A percentile compares a stretch with the other conserved stretches of the same genome.
phyloP scores from a whole-genome alignment of 2,113 vertebrate species.

The Ceyx cyanopectus region DNA sequence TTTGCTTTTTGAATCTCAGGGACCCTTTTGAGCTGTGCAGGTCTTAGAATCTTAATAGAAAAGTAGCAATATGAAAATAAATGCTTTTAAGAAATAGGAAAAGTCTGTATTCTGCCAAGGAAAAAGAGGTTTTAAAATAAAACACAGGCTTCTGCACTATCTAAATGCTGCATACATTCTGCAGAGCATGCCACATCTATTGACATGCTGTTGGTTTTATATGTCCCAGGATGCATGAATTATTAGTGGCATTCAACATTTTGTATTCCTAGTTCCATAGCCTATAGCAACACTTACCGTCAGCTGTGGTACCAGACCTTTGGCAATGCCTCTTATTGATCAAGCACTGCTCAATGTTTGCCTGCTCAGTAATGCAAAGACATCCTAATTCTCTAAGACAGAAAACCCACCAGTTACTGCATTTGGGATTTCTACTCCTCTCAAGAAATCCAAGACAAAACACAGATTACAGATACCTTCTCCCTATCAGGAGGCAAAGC shows the following conservation, averaged over 20 bases:
- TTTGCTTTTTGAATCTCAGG: constrained; percentile 35
- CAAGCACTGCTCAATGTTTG: constrained; percentile 51
- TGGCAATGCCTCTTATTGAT: constrained; percentile 64
- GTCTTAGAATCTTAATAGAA: constrained; percentile 41
- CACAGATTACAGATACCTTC: not conserved
- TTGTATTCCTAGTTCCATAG: constrained; percentile 70
- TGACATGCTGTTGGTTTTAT: constrained; percentile 74
- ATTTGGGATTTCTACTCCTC: constrained; percentile 3
- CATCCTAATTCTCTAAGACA: constrained; percentile 61
- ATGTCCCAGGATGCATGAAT: constrained; percentile 74
- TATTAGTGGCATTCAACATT: constrained; percentile 71
- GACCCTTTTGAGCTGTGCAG: not conserved
- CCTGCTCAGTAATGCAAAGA: constrained; percentile 66
- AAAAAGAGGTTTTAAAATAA: constrained; percentile 46
- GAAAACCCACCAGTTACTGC: constrained; percentile 35
- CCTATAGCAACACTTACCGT: constrained; percentile 66
- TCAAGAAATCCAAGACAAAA: constrained; percentile 20
- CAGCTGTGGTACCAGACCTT: constrained; percentile 59
- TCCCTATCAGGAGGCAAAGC: not conserved
- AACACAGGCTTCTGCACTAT: constrained; percentile 20
- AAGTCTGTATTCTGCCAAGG: constrained; percentile 40
- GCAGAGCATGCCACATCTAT: constrained; percentile 63
- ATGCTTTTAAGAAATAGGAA: constrained; percentile 27
- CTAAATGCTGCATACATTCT: constrained; percentile 70
- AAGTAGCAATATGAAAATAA: constrained; percentile 27